Percentiles rank a stretch among this genome's conserved stretches.
These are phyloP conservation scores for Lamproptera curius DNA, from an alignment of 2,888 invertebrate genomes.

Conservation along the genomic window DNA sequence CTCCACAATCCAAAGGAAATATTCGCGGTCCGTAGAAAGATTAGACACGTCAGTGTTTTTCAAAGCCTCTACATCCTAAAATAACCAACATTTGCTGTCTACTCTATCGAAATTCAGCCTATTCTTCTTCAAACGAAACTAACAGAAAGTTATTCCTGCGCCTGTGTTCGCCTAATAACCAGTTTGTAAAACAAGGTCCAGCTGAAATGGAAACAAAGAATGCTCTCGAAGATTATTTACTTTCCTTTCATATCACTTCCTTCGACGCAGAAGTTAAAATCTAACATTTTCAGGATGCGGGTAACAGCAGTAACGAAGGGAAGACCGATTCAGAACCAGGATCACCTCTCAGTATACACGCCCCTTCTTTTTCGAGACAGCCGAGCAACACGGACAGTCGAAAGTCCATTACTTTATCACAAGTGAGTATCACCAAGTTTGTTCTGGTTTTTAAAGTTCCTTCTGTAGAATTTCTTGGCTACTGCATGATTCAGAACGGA, in stretches of 20 bases:
- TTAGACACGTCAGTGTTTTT: too few species aligned
- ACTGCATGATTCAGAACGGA: not conserved
- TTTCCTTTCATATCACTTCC: not conserved
- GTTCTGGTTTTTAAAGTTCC: not conserved
- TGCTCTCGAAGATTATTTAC: too few species aligned
- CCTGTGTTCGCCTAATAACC: too few species aligned
- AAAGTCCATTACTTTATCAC: constrained; percentile 58
- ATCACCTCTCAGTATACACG: constrained; percentile 58
- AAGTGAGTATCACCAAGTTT: constrained; percentile 30
- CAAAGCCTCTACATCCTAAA: too few species aligned
- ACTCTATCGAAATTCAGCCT: too few species aligned
- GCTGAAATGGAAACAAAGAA: not conserved
- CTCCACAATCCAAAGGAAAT: too few species aligned
- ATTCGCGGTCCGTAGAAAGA: too few species aligned
- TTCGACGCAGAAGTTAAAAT: not conserved
- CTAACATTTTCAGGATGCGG: constrained; percentile 30
- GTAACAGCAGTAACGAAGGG: constrained; percentile 65
- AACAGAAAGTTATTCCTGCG: not conserved
- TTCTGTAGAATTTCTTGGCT: not conserved
- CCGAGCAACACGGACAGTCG: constrained; percentile 62
- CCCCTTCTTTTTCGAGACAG: constrained; percentile 60
- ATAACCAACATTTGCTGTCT: too few species aligned
- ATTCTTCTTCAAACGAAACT: too few species aligned
- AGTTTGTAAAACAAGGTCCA: not conserved
- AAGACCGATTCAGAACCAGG: constrained; percentile 69